Percentiles rank a stretch among this genome's conserved stretches.
phyloP scores from a whole-genome alignment of 2,113 vertebrate genomes.

The Epinephelus moara region DNA sequence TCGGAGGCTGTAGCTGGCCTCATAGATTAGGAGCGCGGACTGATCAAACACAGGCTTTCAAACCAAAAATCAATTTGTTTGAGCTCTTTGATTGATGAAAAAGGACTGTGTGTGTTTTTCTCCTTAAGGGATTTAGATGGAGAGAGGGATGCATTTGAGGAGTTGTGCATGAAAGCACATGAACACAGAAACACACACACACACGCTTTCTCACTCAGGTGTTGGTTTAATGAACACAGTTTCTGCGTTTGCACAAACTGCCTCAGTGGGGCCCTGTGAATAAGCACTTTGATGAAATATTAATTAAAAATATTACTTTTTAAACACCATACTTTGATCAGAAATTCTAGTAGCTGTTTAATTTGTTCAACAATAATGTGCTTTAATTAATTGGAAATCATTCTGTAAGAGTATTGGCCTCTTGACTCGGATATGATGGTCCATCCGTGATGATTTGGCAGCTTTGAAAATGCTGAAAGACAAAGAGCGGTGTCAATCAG shows the following conservation, averaged over 20 bases:
- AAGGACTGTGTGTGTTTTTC: constrained; percentile 47
- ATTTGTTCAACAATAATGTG: not conserved
- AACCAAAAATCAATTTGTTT: constrained; percentile 70
- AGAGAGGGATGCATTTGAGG: constrained; percentile 22
- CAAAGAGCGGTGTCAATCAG: constrained; percentile 32
- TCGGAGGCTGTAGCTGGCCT: not conserved
- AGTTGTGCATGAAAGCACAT: not conserved
- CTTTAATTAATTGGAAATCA: not conserved
- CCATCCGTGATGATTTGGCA: constrained; percentile 20
- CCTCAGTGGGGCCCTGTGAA: not conserved
- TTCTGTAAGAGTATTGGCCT: not conserved
- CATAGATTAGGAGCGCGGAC: constrained; percentile 34
- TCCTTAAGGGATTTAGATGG: constrained; percentile 48
- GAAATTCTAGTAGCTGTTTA: constrained; percentile 1
- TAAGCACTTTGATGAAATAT: constrained; percentile 44
- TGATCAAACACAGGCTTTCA: constrained; percentile 57
- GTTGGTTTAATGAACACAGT: constrained; percentile 37
- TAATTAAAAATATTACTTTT: constrained; percentile 32
- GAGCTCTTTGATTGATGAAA: constrained; percentile 61
- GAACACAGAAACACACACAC: not conserved
- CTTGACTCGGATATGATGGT: constrained; percentile 8
- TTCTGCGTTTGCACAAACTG: constrained; percentile 19
- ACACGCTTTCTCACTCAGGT: constrained; percentile 23
- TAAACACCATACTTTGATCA: constrained; percentile 10
- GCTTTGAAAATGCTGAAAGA: constrained; percentile 34